A percentile compares a stretch with the other conserved stretches of the same genome.
Conservation (phyloP, 2,113 vertebrate species). For the Callionymus lyra region DNA sequence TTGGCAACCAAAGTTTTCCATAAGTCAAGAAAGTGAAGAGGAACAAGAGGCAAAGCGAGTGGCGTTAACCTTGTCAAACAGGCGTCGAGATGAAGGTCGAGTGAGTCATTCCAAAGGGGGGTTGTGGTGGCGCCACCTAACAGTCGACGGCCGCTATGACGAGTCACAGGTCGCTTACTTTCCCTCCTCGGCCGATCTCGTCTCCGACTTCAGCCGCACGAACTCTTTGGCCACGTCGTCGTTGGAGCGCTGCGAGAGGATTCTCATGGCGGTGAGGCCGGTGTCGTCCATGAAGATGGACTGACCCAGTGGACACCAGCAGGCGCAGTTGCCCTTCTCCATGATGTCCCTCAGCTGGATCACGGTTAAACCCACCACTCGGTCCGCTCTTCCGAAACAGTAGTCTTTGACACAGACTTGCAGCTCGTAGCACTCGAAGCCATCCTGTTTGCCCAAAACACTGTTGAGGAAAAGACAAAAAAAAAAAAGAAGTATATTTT, state of each 20-base stretch:
- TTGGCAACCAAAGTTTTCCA: no score
- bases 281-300: conserved; percentile 92
- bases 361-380: conserved; percentile 82
- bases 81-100: conserved; percentile 14
- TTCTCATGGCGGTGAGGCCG: conserved; percentile 86
- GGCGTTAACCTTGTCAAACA: conserved; percentile 8
- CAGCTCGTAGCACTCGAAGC: conserved; percentile 89
- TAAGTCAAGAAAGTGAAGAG: no score
- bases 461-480: conserved; percentile 45
- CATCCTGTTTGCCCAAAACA: conserved; percentile 85
- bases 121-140: conserved; percentile 6
- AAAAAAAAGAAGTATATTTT: neutral
- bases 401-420: conserved; percentile 96
- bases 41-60: neutral
- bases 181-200: conserved; percentile 84
- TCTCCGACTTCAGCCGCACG: conserved; percentile 91
- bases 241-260: conserved; percentile 94
- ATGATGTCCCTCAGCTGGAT: conserved; percentile 83
- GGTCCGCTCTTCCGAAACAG: conserved; percentile 94
- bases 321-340: conserved; percentile 85
- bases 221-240: conserved; percentile 97
- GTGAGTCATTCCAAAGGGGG: neutral
- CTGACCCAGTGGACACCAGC: conserved; percentile 87
- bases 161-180: conserved; percentile 67
- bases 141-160: conserved; percentile 27